phyloP scores from a whole-genome alignment of 2,113 vertebrate genomes.

The Clarias batrachus region DNA sequence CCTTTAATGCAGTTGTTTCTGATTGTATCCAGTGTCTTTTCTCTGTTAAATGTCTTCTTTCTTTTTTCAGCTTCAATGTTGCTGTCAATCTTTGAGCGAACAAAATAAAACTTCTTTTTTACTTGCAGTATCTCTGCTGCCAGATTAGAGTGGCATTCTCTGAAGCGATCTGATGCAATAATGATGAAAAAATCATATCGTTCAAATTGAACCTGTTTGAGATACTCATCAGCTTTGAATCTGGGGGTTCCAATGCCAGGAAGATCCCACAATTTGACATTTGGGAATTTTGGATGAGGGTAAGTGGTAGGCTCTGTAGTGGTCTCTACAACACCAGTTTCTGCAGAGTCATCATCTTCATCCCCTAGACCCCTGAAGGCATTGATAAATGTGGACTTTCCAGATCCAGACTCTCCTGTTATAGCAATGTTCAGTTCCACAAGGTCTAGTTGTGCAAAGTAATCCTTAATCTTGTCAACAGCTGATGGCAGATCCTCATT shows the following conservation, averaged over 20 bases:
- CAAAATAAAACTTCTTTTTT: constrained; percentile 73
- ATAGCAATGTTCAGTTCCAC: constrained; percentile 68
- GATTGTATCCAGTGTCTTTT: constrained; percentile 40
- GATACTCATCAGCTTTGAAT: constrained; percentile 67
- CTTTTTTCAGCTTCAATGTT: constrained; percentile 60
- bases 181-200: constrained; percentile 75
- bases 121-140: constrained; percentile 62
- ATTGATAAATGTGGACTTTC: constrained; percentile 77
- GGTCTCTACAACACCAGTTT: constrained; percentile 70
- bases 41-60: constrained; percentile 48
- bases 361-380: constrained; percentile 67
- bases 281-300: constrained; percentile 61
- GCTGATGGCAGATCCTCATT: constrained; percentile 34
- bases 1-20: constrained; percentile 50
- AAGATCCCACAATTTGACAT: constrained; percentile 73
- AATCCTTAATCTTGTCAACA: constrained; percentile 45
- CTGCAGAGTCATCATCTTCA: constrained; percentile 65
- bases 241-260: constrained; percentile 69
- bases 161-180: constrained; percentile 68
- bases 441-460: constrained; percentile 43
- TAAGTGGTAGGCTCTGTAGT: constrained; percentile 63
- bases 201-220: constrained; percentile 64
- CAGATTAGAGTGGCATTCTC: constrained; percentile 60
- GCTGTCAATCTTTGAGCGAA: constrained; percentile 72
- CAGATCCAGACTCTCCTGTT: constrained; percentile 70